Evolutionary conservation across 2,113 vertebrate genomes (phyloP).

Genomic region (Mus spicilegus): DNA sequence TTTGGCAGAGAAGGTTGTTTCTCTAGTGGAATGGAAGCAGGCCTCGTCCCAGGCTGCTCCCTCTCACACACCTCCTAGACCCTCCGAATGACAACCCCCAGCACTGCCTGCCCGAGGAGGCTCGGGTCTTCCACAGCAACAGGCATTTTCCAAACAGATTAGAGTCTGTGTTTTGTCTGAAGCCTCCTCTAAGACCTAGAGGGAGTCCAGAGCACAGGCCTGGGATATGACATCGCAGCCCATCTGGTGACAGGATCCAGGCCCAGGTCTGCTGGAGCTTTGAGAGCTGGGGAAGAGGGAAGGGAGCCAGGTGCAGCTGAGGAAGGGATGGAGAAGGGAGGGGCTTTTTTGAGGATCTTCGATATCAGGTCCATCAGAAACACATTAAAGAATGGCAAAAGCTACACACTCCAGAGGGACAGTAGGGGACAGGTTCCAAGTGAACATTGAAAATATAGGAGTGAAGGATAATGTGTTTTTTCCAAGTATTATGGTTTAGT

Average conservation of each 20-base stretch:
- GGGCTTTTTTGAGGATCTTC: background rate
- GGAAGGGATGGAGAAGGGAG: background rate
- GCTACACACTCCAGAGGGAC: background rate
- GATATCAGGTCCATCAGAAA: background rate
- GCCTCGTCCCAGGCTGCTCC: background rate
- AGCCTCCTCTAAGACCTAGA: conserved; percentile 76
- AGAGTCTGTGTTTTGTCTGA: conserved; percentile 68
- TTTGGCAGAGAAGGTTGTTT: conserved; percentile 52
- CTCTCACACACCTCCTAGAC: background rate
- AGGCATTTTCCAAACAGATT: conserved; percentile 67
- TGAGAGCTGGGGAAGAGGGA: conserved; percentile 73
- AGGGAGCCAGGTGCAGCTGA: conserved; percentile 81
- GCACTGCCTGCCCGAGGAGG: background rate
- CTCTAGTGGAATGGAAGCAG: conserved; percentile 48
- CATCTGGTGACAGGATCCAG: conserved; percentile 85
- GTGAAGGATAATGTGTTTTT: background rate
- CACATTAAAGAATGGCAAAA: background rate
- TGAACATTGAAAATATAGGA: background rate
- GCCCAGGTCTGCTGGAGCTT: background rate
- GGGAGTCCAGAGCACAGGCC: conserved; percentile 83
- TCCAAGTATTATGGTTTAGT: background rate
- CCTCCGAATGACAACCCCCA: conserved; percentile 66
- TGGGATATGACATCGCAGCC: conserved; percentile 63
- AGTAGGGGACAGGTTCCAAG: background rate
- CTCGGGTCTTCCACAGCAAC: conserved; percentile 53